Conservation (phyloP, 2,113 vertebrate species). For the Poeciliopsis turrubarensis region DNA sequence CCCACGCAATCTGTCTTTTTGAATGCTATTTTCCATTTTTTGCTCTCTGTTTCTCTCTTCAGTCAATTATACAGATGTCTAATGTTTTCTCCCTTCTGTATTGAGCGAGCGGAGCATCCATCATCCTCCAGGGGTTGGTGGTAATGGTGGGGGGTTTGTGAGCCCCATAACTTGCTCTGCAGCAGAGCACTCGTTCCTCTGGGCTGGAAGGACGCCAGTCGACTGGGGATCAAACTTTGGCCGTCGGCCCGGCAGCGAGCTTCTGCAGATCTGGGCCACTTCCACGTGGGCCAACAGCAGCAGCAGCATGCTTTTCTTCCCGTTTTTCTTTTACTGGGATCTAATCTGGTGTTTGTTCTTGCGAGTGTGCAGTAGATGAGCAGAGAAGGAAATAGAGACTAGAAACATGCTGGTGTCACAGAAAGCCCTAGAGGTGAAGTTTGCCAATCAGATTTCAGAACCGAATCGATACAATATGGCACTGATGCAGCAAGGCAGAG, state of each 20-base stretch:
- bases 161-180: constrained; percentile 53
- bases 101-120: constrained; percentile 74
- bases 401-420: constrained; percentile 47
- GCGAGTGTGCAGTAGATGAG: constrained; percentile 65
- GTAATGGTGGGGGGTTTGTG: constrained; percentile 40
- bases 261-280: constrained; percentile 74
- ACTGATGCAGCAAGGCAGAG: constrained; percentile 15
- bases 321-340: constrained; percentile 53
- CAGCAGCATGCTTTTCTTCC: constrained; percentile 27
- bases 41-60: constrained; percentile 61
- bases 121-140: constrained; percentile 66
- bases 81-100: constrained; percentile 69
- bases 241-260: constrained; percentile 64
- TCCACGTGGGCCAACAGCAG: constrained; percentile 73
- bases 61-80: constrained; percentile 81
- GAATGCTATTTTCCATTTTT: constrained; percentile 35
- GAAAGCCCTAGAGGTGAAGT: constrained; percentile 60
- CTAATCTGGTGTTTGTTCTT: constrained; percentile 77
- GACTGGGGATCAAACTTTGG: constrained; percentile 72
- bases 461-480: constrained; percentile 46
- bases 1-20: constrained; percentile 54
- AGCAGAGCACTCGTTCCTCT: constrained; percentile 68
- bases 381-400: constrained; percentile 50
- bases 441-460: constrained; percentile 54
- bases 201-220: constrained; percentile 75